Evolutionary conservation across 2,113 vertebrate genomes (phyloP).

Genomic region (Myotis lucifugus): DNA sequence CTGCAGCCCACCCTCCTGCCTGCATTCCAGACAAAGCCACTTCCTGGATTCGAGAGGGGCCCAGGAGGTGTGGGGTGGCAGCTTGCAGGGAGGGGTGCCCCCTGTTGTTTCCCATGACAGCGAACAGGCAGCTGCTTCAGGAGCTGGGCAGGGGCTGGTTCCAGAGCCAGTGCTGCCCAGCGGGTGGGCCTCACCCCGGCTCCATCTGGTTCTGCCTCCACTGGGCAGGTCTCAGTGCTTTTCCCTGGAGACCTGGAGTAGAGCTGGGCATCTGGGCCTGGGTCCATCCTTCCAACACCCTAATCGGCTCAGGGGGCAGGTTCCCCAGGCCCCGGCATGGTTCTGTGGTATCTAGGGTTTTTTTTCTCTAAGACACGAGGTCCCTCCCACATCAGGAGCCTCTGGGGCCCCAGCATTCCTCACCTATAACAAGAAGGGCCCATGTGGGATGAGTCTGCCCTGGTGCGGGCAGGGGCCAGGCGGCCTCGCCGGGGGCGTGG

Average conservation of each 20-base stretch:
- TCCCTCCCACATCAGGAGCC: background rate
- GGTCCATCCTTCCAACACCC: background rate
- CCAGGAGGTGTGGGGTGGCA: rapidly evolving
- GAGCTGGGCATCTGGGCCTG: background rate
- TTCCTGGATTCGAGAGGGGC: background rate
- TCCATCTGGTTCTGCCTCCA: background rate
- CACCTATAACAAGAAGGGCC: background rate
- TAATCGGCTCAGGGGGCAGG: background rate
- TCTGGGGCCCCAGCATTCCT: background rate
- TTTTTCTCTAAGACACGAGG: background rate
- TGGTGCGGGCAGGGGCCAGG: background rate
- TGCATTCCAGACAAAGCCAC: background rate
- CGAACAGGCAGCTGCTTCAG: background rate
- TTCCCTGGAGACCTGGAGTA: background rate
- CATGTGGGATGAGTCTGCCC: background rate
- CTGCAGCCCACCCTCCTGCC: background rate
- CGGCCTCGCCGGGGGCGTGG: rapidly evolving
- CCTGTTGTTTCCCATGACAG: background rate
- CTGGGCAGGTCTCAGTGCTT: background rate
- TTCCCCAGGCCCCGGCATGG: background rate
- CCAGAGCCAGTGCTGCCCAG: background rate
- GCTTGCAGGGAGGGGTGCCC: background rate
- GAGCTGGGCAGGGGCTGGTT: background rate
- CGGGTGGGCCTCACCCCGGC: too few relatives aligned
- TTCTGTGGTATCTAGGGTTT: background rate